Percentiles rank a stretch among this genome's conserved stretches.
Conservation (phyloP, 2,888 invertebrate genomes). For the Pediacus dermestoides region DNA sequence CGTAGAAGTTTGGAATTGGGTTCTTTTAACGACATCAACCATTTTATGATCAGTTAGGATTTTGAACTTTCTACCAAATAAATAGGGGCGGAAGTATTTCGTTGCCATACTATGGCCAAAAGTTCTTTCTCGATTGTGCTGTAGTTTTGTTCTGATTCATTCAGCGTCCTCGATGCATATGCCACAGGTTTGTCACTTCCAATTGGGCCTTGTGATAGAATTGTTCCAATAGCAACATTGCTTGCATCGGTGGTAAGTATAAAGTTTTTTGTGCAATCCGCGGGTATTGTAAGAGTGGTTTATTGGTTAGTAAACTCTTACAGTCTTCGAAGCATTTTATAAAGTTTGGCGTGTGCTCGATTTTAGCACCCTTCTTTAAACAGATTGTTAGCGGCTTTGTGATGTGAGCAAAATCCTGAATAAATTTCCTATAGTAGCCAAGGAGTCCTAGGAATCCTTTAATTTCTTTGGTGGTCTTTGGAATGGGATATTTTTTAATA, state of each 20-base stretch:
- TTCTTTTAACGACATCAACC: slow-evolving; percentile 23
- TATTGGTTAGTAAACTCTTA: slow-evolving; percentile 11
- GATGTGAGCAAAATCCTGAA: slow-evolving; percentile 23
- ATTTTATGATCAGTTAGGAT: slow-evolving; percentile 31
- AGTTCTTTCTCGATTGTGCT: slow-evolving; percentile 29
- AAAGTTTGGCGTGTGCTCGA: slow-evolving; percentile 4
- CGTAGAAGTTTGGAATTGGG: slow-evolving; percentile 19
- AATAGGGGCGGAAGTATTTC: slow-evolving; percentile 17
- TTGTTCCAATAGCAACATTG: slow-evolving; percentile 25
- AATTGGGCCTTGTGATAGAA: slow-evolving; percentile 25
- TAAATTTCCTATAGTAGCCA: slow-evolving; percentile 23
- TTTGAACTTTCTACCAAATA: slow-evolving; percentile 29
- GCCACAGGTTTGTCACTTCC: slow-evolving; percentile 26
- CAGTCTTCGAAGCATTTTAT: slow-evolving; percentile 12
- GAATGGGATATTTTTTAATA: slow-evolving; percentile 26
- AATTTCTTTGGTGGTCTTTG: slow-evolving; percentile 31
- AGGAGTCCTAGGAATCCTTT: slow-evolving; percentile 32
- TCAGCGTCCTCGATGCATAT: slow-evolving; percentile 26
- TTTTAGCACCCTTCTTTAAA: slow-evolving; percentile 18
- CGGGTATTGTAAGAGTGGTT: slow-evolving; percentile 23
- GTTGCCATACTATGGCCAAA: slow-evolving; percentile 20
- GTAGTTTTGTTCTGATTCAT: slow-evolving; percentile 34
- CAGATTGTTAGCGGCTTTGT: slow-evolving; percentile 22
- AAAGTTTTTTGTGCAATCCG: slow-evolving; percentile 27
- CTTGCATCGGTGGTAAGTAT: slow-evolving; percentile 27